Base-by-base conservation (phyloP, 2,113 vertebrate genomes). In the Paramormyrops kingsleyae region DNA sequence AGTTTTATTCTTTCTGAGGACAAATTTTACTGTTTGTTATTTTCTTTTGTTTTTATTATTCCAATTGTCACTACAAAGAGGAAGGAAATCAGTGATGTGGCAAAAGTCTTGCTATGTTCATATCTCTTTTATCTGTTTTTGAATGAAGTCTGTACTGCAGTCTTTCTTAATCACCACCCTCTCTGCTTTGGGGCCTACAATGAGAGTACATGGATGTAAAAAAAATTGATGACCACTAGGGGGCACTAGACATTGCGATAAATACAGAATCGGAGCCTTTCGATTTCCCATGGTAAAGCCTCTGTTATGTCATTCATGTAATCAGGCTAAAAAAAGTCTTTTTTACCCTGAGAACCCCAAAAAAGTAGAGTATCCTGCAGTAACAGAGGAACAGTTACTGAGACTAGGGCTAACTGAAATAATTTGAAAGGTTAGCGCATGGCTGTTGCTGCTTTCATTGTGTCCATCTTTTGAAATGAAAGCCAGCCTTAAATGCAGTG, bases 241-340 rank as follows among this genome's bases (percentile, higher is more conserved):
- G 88, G 88, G 74, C 62, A 74, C 70, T 44, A 52, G 88, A 89
- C 70, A 83, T n/a, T n/a, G 12, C 2, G 15, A 15, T 24, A 89
- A 42, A 15, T 24, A 84, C 47, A n/a, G 83, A 49, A 85, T 47
- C 3, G 2, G 42, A 15, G 44, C 46, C 13, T 46, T 85, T 46
- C 7, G 9, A n/a, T 24, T n/a, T 1, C 17, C 83, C 83, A 10
- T 27, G 9, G 83, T 47, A 84, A 35, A 39, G 83, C 7, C 19
- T 13, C 19, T 13, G 9, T 77, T 77, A 77, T 85, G 83, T 10
- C 46, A 49, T 85, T 85, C 83, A 85, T n/a, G n/a, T n/a, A 19
- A 44, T 5, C 44, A 84, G 83, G 35, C 35, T 24, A 13, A 74
- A 74, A 74, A 6, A 31, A 39, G 1, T 77, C 15, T 77, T 77